These are phyloP conservation scores for Pygoscelis adeliae DNA, from an alignment of 2,113 vertebrate species.

Conservation along the genomic window DNA sequence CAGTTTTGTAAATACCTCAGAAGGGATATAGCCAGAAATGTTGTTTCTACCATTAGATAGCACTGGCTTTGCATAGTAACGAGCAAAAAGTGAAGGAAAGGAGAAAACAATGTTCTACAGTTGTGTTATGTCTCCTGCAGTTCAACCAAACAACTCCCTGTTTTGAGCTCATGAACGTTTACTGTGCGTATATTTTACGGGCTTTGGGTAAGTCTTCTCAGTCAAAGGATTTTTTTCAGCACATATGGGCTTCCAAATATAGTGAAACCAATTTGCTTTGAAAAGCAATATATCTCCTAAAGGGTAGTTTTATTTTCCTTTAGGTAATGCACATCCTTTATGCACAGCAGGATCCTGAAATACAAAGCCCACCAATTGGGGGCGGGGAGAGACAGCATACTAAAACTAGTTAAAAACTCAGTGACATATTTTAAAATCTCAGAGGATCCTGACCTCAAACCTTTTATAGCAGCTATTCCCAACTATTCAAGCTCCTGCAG, in stretches of 20 bases:
- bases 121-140: neutral
- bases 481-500: neutral
- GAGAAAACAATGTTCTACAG: slow-evolving; percentile 31
- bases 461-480: neutral
- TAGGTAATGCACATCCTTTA: slow-evolving; percentile 65
- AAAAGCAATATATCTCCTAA: slow-evolving; percentile 69
- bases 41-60: slow-evolving; percentile 63
- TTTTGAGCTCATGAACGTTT: slow-evolving; percentile 14
- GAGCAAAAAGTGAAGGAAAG: slow-evolving; percentile 41
- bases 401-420: neutral
- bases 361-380: slow-evolving; percentile 41
- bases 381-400: neutral
- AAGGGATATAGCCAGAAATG: slow-evolving; percentile 40
- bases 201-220: neutral
- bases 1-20: slow-evolving; percentile 39
- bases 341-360: slow-evolving; percentile 52
- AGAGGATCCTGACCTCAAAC: neutral
- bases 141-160: neutral
- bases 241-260: slow-evolving; percentile 46
- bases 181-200: neutral
- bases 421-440: neutral
- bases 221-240: slow-evolving; percentile 23
- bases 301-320: slow-evolving; percentile 68
- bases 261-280: slow-evolving; percentile 47
- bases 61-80: slow-evolving; percentile 62